Conservation (phyloP, 2,113 vertebrate species). For the Paradoxurus hermaphroditus region DNA sequence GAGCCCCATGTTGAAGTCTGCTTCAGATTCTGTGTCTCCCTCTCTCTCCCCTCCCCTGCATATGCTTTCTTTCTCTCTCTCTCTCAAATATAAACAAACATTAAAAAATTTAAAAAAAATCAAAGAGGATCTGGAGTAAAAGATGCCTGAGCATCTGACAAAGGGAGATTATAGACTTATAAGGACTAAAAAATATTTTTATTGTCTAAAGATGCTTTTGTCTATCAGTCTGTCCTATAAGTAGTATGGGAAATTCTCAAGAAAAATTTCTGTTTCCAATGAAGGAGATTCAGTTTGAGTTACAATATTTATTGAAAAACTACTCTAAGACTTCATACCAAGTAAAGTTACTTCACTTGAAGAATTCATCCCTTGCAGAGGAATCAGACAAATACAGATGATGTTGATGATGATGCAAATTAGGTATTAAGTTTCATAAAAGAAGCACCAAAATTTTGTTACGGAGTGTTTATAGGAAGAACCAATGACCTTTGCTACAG, state of each 20-base stretch:
- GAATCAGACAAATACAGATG: neutral
- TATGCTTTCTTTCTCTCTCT: too few relatives aligned
- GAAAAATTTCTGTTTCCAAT: neutral
- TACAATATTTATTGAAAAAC: neutral
- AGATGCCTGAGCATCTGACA: neutral
- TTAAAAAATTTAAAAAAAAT: neutral
- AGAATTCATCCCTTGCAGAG: neutral
- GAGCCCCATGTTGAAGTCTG: too few relatives aligned
- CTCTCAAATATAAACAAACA: too few relatives aligned
- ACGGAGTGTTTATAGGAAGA: neutral
- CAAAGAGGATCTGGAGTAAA: neutral
- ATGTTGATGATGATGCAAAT: neutral
- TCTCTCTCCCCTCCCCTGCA: too few relatives aligned
- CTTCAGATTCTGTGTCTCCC: too few relatives aligned
- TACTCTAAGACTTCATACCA: neutral
- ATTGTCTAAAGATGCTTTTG: neutral
- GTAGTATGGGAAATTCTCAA: neutral
- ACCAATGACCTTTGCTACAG: neutral
- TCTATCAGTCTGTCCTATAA: neutral
- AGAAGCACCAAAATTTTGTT: neutral
- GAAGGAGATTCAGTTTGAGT: neutral
- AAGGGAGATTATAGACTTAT: neutral
- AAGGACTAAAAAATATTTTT: constrained; percentile 28
- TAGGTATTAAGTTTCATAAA: constrained; percentile 28
- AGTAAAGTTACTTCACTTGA: constrained; percentile 28